A percentile compares a stretch with the other conserved stretches of the same genome.
These are phyloP conservation scores for Latheticus oryzae DNA, from an alignment of 2,888 invertebrate genomes.

Conservation along the genomic window DNA sequence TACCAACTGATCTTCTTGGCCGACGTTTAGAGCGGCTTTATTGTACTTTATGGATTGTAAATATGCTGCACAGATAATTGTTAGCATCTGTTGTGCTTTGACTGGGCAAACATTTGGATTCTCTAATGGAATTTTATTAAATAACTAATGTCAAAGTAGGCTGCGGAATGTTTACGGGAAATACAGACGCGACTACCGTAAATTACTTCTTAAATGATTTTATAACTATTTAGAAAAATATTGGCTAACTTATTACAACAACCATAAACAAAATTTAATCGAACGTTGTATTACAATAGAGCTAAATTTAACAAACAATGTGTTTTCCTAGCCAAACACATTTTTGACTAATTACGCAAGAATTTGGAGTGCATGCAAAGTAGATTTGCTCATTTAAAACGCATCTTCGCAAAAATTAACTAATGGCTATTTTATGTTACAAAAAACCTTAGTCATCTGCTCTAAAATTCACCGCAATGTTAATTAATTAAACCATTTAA, in stretches of 20 bases:
- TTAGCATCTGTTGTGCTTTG: conserved; percentile 46
- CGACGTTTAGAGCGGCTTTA: conserved; percentile 46
- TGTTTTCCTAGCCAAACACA: neutral
- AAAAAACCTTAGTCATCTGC: too few relatives aligned
- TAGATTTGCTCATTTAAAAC: conserved; percentile 1
- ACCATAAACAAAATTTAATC: conserved; percentile 22
- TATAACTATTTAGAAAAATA: conserved; percentile 32
- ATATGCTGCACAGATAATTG: conserved; percentile 46
- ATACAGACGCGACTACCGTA: conserved; percentile 30
- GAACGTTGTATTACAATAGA: too few relatives aligned
- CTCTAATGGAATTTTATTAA: conserved; percentile 45
- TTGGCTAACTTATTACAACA: conserved; percentile 13
- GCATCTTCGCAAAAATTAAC: too few relatives aligned
- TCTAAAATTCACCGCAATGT: too few relatives aligned
- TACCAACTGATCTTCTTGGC: conserved; percentile 43
- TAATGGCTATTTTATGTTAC: too few relatives aligned
- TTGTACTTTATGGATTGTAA: conserved; percentile 49
- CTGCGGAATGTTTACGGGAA: conserved; percentile 38
- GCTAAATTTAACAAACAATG: conserved; percentile 21
- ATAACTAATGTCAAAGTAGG: conserved; percentile 42
- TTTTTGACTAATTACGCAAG: conserved; percentile 6
- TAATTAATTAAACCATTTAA: too few relatives aligned
- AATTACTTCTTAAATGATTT: conserved; percentile 33
- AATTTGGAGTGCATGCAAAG: conserved; percentile 11
- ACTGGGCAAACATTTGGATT: conserved; percentile 46